phyloP scores from a whole-genome alignment of 2,113 vertebrate species.

The Pedionomus torquatus region DNA sequence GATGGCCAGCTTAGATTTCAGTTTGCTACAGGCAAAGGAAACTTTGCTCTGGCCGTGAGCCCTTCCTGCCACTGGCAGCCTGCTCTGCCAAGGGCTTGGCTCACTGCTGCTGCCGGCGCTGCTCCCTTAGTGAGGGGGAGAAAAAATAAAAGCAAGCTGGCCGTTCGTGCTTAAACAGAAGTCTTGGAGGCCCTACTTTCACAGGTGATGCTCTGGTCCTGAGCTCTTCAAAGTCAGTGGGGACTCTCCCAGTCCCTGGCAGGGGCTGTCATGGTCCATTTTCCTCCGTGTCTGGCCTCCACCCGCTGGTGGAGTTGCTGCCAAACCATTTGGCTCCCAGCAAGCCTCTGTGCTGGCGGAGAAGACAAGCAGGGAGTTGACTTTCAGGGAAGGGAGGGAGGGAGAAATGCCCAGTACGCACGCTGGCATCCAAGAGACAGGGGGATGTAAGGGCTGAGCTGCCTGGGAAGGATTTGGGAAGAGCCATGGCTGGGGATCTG shows the following conservation, averaged over 20 bases:
- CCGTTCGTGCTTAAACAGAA: neutral
- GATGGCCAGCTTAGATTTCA: neutral
- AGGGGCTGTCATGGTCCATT: rapidly evolving
- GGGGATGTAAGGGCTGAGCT: neutral
- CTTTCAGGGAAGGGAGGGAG: neutral
- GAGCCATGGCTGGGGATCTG: rapidly evolving
- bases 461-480: neutral
- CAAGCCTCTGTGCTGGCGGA: rapidly evolving
- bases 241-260: neutral
- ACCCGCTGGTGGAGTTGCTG: neutral
- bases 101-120: neutral
- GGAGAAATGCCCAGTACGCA: neutral
- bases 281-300: neutral
- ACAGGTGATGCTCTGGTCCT: neutral
- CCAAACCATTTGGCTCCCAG: conserved; percentile 10
- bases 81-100: neutral
- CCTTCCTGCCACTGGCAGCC: neutral
- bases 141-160: neutral
- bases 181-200: neutral
- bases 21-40: neutral
- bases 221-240: neutral
- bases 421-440: neutral
- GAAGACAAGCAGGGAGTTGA: neutral
- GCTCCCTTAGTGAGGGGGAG: neutral
- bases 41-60: neutral